Conservation (phyloP, 2,888 invertebrate species). For the Girardia tigrina region DNA sequence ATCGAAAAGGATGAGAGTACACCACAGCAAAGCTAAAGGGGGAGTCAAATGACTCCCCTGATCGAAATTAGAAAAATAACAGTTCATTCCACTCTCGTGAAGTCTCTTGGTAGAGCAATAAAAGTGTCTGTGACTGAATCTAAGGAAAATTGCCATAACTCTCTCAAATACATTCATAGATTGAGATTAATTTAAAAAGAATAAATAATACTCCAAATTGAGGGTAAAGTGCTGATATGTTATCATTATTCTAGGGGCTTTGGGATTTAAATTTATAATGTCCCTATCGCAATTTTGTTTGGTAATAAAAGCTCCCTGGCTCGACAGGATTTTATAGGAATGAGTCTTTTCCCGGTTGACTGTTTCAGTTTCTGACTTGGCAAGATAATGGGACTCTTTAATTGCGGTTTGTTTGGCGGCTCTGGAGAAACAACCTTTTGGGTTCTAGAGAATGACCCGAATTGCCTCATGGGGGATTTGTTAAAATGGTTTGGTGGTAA, state of each 20-base stretch:
- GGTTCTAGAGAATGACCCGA: background rate
- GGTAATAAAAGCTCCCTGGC: background rate
- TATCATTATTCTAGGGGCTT: background rate
- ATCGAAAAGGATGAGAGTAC: background rate
- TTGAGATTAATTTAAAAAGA: background rate
- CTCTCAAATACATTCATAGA: background rate
- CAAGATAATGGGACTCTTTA: background rate
- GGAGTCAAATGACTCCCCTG: conserved; percentile 1
- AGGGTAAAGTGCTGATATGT: conserved; percentile 12
- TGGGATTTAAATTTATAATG: background rate
- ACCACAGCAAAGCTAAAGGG: background rate
- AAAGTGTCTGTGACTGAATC: background rate
- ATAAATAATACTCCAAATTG: background rate
- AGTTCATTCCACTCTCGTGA: background rate
- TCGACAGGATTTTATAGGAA: background rate
- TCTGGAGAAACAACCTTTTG: background rate
- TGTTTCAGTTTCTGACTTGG: background rate
- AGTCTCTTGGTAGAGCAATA: background rate
- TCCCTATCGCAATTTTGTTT: background rate
- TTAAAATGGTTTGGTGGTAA: background rate
- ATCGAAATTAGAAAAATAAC: conserved; percentile 9
- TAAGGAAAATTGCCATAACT: background rate
- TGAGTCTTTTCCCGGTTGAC: background rate
- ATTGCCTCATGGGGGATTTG: background rate
- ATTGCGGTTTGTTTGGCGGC: background rate